phyloP scores from a whole-genome alignment of 2,113 vertebrate genomes.

The Cynocephalus volans region DNA sequence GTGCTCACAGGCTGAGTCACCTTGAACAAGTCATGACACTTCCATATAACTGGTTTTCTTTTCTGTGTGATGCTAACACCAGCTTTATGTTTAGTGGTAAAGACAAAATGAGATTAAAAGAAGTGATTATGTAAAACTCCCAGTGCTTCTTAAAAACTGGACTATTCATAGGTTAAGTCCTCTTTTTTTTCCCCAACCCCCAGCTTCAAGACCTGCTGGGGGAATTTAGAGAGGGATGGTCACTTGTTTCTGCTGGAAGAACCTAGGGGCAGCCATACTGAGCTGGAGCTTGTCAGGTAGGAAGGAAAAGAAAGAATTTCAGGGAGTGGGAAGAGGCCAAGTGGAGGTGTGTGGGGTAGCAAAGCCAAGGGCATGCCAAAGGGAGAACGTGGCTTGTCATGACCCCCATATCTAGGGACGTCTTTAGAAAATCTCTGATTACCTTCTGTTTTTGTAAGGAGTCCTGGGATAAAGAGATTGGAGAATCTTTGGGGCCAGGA shows the following conservation, averaged over 20 bases:
- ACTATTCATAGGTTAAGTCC: not conserved
- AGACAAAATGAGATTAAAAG: not conserved
- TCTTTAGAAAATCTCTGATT: not conserved
- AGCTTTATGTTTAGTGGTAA: not conserved
- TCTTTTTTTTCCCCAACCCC: not conserved
- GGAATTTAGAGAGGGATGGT: not conserved
- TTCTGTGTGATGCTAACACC: not conserved
- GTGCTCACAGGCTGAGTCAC: not conserved
- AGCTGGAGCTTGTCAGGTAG: not conserved
- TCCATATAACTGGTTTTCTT: not conserved
- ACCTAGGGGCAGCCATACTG: not conserved
- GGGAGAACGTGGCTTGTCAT: not conserved
- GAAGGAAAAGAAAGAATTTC: not conserved
- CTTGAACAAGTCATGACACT: not conserved
- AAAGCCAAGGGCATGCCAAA: rapidly evolving
- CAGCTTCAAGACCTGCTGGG: not conserved
- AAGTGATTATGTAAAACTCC: not conserved
- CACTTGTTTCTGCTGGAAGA: not conserved
- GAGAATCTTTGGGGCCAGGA: not conserved
- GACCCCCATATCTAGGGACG: not conserved
- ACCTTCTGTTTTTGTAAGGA: not conserved
- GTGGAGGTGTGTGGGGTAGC: not conserved
- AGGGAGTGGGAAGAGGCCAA: too few relatives aligned
- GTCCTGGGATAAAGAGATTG: not conserved
- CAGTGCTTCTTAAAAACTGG: not conserved